These are phyloP conservation scores for Acanthornis magna DNA, from an alignment of 2,797 vertebrate species.

Conservation along the genomic window DNA sequence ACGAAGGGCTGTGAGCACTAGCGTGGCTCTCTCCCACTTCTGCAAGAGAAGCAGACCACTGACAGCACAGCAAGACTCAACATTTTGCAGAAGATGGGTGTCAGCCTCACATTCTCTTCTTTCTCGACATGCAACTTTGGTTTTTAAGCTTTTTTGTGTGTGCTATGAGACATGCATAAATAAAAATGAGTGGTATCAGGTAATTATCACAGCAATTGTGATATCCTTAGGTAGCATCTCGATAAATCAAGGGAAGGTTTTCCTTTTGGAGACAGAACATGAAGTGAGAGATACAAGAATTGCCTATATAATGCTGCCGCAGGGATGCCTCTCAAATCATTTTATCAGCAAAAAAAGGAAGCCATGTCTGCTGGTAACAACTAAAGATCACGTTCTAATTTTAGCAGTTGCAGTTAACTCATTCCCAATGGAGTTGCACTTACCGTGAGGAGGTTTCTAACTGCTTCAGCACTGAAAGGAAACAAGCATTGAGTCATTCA, in stretches of 20 bases:
- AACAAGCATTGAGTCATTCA: constrained; percentile 84
- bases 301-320: not conserved
- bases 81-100: not conserved
- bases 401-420: constrained; percentile 63
- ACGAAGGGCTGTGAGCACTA: not conserved
- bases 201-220: not conserved
- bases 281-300: constrained; percentile 6
- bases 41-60: not conserved
- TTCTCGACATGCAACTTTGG: constrained; percentile 8
- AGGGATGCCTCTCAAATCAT: constrained; percentile 24
- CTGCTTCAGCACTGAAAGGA: constrained; percentile 85
- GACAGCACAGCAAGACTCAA: not conserved
- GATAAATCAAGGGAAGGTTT: constrained; percentile 1
- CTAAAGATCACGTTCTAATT: constrained; percentile 59
- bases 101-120: not conserved
- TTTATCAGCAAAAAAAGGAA: constrained; percentile 38
- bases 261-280: constrained; percentile 1
- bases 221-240: not conserved
- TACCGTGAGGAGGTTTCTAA: constrained; percentile 84
- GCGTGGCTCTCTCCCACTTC: not conserved
- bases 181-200: not conserved
- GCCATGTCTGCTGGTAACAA: constrained; percentile 42
- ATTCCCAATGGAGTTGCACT: constrained; percentile 75
- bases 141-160: not conserved
- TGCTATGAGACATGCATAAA: constrained; percentile 35